Conservation (phyloP, 2,888 invertebrate species). For the Leucophenga maculata region DNA sequence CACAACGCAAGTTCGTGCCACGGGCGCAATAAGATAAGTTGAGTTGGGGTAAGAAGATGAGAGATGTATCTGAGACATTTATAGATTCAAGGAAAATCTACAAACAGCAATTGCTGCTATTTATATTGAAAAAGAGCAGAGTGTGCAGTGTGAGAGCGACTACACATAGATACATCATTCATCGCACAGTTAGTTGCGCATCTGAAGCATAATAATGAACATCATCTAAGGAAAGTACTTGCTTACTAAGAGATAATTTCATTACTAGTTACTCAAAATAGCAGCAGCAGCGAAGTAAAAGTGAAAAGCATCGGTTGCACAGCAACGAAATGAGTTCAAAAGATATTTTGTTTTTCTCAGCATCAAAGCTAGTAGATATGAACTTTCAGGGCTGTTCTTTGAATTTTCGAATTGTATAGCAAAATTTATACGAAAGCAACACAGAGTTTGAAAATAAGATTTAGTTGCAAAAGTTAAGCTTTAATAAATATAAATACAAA, state of each 20-base stretch:
- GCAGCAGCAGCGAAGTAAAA: slow-evolving; percentile 13
- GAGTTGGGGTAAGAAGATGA: too few relatives aligned
- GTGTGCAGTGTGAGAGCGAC: too few relatives aligned
- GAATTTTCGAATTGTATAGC: too few relatives aligned
- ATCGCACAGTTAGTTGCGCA: neutral
- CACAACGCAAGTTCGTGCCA: too few relatives aligned
- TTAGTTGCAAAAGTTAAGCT: too few relatives aligned
- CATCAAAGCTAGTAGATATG: neutral
- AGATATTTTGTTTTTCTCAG: neutral
- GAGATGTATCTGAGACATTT: neutral
- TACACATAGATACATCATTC: too few relatives aligned
- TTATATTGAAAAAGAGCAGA: neutral
- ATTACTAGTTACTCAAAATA: slow-evolving; percentile 18
- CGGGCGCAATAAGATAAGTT: too few relatives aligned
- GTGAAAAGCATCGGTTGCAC: slow-evolving; percentile 24
- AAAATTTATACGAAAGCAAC: too few relatives aligned
- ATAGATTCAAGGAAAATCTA: slow-evolving; percentile 16
- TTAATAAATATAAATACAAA: too few relatives aligned
- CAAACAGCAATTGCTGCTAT: slow-evolving; percentile 3
- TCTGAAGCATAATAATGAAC: neutral
- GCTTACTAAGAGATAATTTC: slow-evolving; percentile 15
- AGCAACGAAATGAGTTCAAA: neutral
- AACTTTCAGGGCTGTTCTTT: too few relatives aligned
- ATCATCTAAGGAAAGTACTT: slow-evolving; percentile 5
- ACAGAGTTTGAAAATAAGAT: too few relatives aligned